These are phyloP conservation scores for Phyllostomus discolor DNA, from an alignment of 2,113 vertebrate genomes.

Conservation along the genomic window DNA sequence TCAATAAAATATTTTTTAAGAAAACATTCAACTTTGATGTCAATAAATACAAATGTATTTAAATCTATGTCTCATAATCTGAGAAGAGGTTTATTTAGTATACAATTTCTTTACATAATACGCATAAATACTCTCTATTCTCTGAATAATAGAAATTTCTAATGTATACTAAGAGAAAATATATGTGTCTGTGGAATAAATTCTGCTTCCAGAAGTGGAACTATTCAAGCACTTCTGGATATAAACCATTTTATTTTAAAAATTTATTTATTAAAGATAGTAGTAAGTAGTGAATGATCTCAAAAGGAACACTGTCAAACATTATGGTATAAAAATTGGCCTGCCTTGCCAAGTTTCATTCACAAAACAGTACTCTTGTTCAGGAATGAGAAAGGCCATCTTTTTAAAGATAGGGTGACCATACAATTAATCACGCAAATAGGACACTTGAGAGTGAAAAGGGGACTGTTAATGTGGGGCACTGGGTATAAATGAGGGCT, in stretches of 20 bases:
- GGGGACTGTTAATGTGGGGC: background rate
- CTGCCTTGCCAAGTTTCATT: background rate
- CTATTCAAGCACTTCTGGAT: background rate
- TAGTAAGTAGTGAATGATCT: constrained; percentile 6
- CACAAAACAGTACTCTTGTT: constrained; percentile 12
- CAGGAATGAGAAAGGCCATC: constrained; percentile 13
- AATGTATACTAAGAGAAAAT: background rate
- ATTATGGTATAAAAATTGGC: constrained; percentile 10
- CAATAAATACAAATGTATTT: constrained; percentile 18
- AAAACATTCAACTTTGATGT: background rate
- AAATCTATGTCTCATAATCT: background rate
- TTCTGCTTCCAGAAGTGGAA: background rate
- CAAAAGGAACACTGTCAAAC: constrained; percentile 37
- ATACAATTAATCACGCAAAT: background rate
- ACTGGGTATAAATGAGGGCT: background rate
- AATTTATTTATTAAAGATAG: constrained; percentile 15
- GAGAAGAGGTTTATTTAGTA: constrained; percentile 15
- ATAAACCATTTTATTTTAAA: background rate
- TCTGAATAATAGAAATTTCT: background rate
- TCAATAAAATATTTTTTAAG: no score
- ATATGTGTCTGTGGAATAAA: background rate
- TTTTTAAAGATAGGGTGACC: background rate
- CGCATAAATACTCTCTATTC: background rate
- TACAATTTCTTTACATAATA: background rate
- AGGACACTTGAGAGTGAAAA: background rate